A percentile compares a stretch with the other conserved stretches of the same genome.
Evolutionary conservation across 2,888 invertebrate species (phyloP).

Genomic region (Stenoptilia bipunctidactyla): DNA sequence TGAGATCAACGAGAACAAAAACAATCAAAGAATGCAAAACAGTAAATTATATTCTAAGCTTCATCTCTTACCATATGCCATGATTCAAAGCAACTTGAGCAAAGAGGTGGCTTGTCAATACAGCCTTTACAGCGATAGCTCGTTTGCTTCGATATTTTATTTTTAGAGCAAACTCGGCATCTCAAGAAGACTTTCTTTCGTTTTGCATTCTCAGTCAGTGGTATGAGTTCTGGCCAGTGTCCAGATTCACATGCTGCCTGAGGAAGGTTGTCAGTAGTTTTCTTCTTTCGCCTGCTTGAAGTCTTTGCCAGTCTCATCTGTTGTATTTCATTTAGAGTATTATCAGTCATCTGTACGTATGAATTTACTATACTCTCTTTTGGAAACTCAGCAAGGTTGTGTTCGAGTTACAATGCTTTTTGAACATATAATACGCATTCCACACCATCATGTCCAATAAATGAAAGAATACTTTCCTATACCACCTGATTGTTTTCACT

Average conservation of each 20-base stretch:
- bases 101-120: constrained; percentile 2
- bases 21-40: too few relatives aligned
- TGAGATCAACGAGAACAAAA: too few relatives aligned
- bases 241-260: constrained; percentile 1
- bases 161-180: constrained; percentile 5
- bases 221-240: constrained; percentile 6
- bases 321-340: constrained; percentile 2
- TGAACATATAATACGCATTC: constrained; percentile 4
- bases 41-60: too few relatives aligned
- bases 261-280: constrained; percentile 2
- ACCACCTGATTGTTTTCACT: too few relatives aligned
- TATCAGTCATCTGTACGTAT: constrained; percentile 2
- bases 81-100: constrained; percentile 3
- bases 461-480: background rate
- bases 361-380: constrained; percentile 2
- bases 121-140: constrained; percentile 5
- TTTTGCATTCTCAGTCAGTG: background rate
- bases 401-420: constrained; percentile 1
- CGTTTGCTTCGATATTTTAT: constrained; percentile 3
- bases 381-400: constrained; percentile 2
- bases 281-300: constrained; percentile 4
- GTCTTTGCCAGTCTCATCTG: constrained; percentile 3
- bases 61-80: constrained; percentile 5
- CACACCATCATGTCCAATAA: constrained; percentile 4
- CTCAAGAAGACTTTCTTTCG: constrained; percentile 4